Evolutionary conservation across 2,113 vertebrate species (phyloP).

Genomic region (Oreocharis arfaki): DNA sequence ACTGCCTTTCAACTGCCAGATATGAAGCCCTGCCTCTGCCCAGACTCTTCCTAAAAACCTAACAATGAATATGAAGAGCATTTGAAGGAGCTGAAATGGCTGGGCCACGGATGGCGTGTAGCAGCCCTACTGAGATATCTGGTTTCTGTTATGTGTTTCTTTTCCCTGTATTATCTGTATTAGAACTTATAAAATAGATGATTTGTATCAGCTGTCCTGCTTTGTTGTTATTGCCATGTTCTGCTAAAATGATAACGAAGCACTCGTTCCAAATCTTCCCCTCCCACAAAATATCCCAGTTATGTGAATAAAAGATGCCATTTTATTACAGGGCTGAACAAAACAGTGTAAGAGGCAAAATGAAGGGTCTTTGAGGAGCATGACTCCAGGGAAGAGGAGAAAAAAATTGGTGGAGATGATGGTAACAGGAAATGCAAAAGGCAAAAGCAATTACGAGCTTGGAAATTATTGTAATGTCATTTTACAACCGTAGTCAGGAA

Average conservation of each 20-base stretch:
- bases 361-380: neutral
- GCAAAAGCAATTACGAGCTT: neutral
- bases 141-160: conserved; percentile 59
- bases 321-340: neutral
- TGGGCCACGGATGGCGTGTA: neutral
- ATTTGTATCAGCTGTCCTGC: conserved; percentile 50
- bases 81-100: neutral
- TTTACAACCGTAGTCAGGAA: neutral
- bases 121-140: conserved; percentile 18
- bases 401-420: neutral
- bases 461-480: neutral
- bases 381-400: fast-evolving
- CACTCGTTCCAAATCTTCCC: neutral
- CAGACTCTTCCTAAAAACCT: neutral
- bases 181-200: conserved; percentile 53
- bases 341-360: neutral
- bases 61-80: neutral
- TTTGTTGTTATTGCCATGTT: conserved; percentile 54
- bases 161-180: conserved; percentile 56
- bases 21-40: neutral
- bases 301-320: conserved; percentile 28
- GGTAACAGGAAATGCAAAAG: neutral
- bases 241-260: conserved; percentile 39
- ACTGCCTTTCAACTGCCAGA: neutral
- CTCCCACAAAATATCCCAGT: conserved; percentile 52